Conservation (phyloP, 2,797 vertebrate genomes). For the Pterois miles region DNA sequence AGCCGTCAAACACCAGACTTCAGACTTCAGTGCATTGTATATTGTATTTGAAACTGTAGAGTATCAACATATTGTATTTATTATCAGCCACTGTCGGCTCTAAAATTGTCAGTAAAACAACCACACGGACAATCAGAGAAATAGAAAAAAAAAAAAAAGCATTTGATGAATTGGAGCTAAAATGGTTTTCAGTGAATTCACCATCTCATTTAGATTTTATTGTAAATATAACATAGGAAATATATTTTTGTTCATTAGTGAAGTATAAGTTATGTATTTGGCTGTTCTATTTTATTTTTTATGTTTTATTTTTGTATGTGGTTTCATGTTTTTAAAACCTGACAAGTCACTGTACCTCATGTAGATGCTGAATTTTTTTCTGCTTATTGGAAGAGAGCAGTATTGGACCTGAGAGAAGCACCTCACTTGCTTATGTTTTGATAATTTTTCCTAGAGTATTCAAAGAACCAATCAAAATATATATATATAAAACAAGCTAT, state of each 20-base stretch:
- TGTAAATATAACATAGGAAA: constrained; percentile 99
- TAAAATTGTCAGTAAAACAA: constrained; percentile 91
- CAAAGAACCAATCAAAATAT: constrained; percentile 33
- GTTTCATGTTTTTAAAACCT: constrained; percentile 89
- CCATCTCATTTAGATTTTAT: constrained; percentile 93
- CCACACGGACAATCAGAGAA: constrained; percentile 91
- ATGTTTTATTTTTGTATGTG: constrained; percentile 81
- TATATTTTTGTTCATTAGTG: constrained; percentile 98
- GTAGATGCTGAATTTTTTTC: constrained; percentile 87
- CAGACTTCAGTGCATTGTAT: constrained; percentile 83
- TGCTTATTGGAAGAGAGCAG: constrained; percentile 78
- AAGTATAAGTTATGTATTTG: constrained; percentile 98
- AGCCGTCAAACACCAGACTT: constrained; percentile 84
- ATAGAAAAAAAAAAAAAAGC: constrained; percentile 29
- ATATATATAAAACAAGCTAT: not conserved
- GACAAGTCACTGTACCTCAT: constrained; percentile 92
- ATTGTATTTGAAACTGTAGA: constrained; percentile 90
- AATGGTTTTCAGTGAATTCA: constrained; percentile 85
- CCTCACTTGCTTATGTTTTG: constrained; percentile 75
- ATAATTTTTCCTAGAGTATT: constrained; percentile 53
- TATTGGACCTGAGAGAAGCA: constrained; percentile 79
- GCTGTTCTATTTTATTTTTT: constrained; percentile 78
- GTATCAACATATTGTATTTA: constrained; percentile 93
- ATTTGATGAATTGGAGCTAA: constrained; percentile 86
- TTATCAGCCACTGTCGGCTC: constrained; percentile 95